These are phyloP conservation scores for Hemiprocne comata DNA, from an alignment of 2,113 vertebrate genomes.

Conservation along the genomic window DNA sequence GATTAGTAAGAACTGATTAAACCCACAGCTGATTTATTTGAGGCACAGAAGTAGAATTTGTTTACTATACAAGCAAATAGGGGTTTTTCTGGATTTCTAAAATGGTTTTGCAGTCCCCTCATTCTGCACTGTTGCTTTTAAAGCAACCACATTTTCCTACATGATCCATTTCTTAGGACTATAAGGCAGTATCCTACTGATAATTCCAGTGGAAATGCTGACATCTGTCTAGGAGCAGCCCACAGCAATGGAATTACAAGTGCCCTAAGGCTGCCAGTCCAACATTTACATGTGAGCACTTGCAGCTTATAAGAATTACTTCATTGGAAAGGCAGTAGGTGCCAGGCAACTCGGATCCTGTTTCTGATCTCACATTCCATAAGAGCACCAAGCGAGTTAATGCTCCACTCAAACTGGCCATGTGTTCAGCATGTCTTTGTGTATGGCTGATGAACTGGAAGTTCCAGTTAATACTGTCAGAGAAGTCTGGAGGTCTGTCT, in stretches of 20 bases:
- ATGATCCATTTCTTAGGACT: not conserved
- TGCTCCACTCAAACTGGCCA: not conserved
- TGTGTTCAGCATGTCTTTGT: not conserved
- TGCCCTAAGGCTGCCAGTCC: not conserved
- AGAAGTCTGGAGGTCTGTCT: not conserved
- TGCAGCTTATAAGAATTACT: not conserved
- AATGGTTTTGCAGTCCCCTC: not conserved
- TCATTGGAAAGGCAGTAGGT: not conserved
- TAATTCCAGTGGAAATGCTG: not conserved
- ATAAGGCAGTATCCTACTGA: not conserved
- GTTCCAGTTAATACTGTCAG: constrained; percentile 17
- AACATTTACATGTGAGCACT: not conserved
- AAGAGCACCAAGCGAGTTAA: not conserved
- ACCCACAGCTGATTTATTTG: not conserved
- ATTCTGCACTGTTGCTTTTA: not conserved
- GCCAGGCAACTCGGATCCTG: not conserved
- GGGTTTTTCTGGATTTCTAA: not conserved
- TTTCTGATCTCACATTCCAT: constrained; percentile 21
- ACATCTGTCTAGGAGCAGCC: not conserved
- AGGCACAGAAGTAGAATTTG: not conserved
- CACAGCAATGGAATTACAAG: not conserved
- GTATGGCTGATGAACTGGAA: constrained; percentile 20
- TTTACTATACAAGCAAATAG: not conserved
- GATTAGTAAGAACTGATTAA: not conserved
- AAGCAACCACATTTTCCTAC: accelerated